Evolutionary conservation across 2,113 vertebrate genomes (phyloP).

Genomic region (Salminus brasiliensis): DNA sequence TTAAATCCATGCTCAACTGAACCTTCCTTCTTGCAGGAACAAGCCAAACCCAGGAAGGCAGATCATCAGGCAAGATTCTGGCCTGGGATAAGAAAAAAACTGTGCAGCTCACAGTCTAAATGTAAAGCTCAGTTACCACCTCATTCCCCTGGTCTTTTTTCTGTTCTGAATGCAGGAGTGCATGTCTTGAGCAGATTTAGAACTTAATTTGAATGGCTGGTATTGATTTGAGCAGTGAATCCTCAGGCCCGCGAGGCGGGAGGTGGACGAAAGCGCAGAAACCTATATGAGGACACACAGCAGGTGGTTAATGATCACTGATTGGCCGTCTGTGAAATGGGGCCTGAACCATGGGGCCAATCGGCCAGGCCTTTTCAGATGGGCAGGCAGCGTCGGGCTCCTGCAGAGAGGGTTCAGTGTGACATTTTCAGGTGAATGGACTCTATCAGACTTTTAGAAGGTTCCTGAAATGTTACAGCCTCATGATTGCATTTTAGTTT

Average conservation of each 20-base stretch:
- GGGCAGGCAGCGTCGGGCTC: constrained; percentile 66
- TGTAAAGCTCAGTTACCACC: neutral
- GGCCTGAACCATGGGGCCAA: constrained; percentile 57
- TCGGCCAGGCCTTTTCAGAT: constrained; percentile 69
- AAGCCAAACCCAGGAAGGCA: no score
- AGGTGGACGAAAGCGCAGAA: neutral
- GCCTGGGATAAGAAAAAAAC: no score
- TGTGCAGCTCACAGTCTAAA: neutral
- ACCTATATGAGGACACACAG: constrained; percentile 18
- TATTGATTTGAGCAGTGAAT: constrained; percentile 30
- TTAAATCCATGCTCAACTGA: no score
- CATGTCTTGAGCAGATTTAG: constrained; percentile 13
- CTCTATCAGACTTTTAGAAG: neutral
- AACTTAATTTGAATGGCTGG: constrained; percentile 32
- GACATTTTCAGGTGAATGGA: constrained; percentile 38
- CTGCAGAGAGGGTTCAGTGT: constrained; percentile 61
- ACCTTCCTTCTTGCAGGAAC: no score
- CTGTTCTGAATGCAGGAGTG: neutral
- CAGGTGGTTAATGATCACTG: constrained; percentile 41
- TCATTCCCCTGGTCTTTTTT: neutral
- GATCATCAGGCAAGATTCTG: no score
- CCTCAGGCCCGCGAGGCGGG: neutral
- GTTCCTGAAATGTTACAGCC: neutral
- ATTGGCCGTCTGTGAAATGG: constrained; percentile 38
- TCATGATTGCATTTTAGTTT: no score